These are phyloP conservation scores for Hyperopisus bebe DNA, from an alignment of 2,113 vertebrate species.

Conservation along the genomic window DNA sequence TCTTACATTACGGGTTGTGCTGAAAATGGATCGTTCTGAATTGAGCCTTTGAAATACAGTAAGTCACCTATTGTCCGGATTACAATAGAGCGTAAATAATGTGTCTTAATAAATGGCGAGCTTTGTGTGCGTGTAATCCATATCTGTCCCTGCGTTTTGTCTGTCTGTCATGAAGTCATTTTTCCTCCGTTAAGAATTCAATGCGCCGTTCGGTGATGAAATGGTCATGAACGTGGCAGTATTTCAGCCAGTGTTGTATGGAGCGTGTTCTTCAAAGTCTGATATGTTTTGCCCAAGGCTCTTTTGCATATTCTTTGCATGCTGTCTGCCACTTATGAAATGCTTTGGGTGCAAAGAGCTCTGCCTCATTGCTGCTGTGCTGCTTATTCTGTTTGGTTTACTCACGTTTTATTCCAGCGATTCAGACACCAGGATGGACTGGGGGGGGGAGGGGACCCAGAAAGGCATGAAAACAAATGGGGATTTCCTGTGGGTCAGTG, in stretches of 20 bases:
- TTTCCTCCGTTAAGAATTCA: background rate
- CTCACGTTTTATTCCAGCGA: background rate
- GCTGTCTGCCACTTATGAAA: background rate
- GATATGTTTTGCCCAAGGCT: background rate
- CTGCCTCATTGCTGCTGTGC: background rate
- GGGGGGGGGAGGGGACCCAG: background rate
- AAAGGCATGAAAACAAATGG: background rate
- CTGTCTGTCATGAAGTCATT: background rate
- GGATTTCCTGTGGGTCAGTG: background rate
- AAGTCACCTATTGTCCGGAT: background rate
- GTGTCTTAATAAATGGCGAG: background rate
- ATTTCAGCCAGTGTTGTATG: background rate
- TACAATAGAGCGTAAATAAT: constrained; percentile 3
- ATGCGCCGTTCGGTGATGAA: background rate
- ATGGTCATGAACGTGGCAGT: background rate
- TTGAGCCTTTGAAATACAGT: constrained; percentile 3
- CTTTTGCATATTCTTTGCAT: background rate
- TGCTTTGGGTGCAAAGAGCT: background rate
- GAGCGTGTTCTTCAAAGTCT: background rate
- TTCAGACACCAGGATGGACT: background rate
- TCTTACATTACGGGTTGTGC: background rate
- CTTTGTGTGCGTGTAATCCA: background rate
- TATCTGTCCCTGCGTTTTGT: background rate
- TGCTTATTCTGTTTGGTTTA: background rate
- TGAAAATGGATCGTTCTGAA: background rate